Conservation (phyloP, 2,888 invertebrate species). For the Gnatocerus cornutus region DNA sequence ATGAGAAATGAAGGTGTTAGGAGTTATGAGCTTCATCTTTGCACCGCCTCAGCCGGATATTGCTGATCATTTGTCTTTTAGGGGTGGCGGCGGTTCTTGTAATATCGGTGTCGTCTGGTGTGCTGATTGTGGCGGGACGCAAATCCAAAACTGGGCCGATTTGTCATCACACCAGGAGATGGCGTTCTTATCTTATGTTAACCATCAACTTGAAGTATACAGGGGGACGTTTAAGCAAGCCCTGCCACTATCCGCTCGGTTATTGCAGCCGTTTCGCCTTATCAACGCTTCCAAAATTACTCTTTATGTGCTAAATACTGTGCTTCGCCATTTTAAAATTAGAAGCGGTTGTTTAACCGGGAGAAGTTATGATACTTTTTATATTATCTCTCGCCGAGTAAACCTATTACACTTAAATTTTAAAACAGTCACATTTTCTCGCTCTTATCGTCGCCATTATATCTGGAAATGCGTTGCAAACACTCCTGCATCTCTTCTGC, state of each 20-base stretch:
- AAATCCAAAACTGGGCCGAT: conserved; percentile 65
- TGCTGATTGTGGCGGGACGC: conserved; percentile 63
- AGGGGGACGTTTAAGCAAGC: conserved; percentile 46
- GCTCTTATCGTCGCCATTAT: conserved; percentile 68
- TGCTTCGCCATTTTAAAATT: conserved; percentile 66
- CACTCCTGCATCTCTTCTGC: conserved; percentile 64
- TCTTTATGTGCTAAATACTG: conserved; percentile 67
- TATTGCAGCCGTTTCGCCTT: conserved; percentile 62
- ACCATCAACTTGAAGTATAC: conserved; percentile 47
- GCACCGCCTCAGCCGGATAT: conserved; percentile 68
- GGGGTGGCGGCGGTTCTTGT: conserved; percentile 54
- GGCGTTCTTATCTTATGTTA: conserved; percentile 55
- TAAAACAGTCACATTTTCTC: conserved; percentile 71
- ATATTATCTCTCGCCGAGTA: conserved; percentile 68
- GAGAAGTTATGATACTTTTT: conserved; percentile 68
- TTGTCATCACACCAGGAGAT: conserved; percentile 61
- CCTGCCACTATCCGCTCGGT: conserved; percentile 56
- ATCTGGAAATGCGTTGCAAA: conserved; percentile 68
- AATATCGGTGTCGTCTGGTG: conserved; percentile 63
- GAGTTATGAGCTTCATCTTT: conserved; percentile 69
- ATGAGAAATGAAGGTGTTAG: conserved; percentile 69
- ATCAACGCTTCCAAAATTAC: conserved; percentile 64
- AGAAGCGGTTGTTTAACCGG: conserved; percentile 68
- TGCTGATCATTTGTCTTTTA: conserved; percentile 70
- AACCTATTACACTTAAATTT: conserved; percentile 71